Percentiles rank a stretch among this genome's conserved stretches.
Evolutionary conservation across 2,888 invertebrate species (phyloP).

Genomic region (Torymus aiolomorphi): DNA sequence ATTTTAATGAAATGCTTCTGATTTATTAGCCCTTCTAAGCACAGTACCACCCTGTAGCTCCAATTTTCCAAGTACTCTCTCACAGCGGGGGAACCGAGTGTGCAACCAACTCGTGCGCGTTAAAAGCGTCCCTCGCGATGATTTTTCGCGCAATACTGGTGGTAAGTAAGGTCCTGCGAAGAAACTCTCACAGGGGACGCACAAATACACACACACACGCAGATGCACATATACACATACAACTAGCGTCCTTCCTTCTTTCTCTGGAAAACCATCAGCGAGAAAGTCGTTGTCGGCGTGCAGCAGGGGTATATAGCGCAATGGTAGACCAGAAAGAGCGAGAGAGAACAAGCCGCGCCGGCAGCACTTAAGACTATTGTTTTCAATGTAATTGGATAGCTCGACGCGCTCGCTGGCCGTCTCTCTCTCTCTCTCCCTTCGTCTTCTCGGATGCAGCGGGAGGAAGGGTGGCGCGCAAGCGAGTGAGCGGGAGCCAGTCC

Average conservation of each 20-base stretch:
- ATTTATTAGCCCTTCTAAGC: neutral
- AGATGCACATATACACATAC: too few relatives aligned
- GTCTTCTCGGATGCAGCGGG: constrained; percentile 57
- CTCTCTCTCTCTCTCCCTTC: constrained; percentile 44
- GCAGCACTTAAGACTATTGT: constrained; percentile 77
- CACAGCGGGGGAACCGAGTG: neutral
- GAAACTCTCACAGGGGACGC: too few relatives aligned
- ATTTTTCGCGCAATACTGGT: constrained; percentile 30
- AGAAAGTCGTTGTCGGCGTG: constrained; percentile 23
- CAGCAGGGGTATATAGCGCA: constrained; percentile 40
- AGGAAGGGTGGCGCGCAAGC: constrained; percentile 60
- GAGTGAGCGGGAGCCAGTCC: constrained; percentile 51
- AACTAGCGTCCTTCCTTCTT: constrained; percentile 49
- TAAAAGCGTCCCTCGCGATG: constrained; percentile 8
- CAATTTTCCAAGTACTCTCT: constrained; percentile 14
- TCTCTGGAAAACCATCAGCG: constrained; percentile 63
- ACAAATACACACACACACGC: too few relatives aligned
- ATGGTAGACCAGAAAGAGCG: constrained; percentile 65
- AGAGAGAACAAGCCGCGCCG: constrained; percentile 58
- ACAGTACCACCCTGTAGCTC: too few relatives aligned
- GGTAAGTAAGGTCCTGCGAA: neutral
- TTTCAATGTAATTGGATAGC: constrained; percentile 78
- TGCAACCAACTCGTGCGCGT: constrained; percentile 1
- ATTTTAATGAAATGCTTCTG: neutral
- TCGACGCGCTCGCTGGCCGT: constrained; percentile 44